phyloP scores from a whole-genome alignment of 2,797 vertebrate species.

The Poecilia wingei region DNA sequence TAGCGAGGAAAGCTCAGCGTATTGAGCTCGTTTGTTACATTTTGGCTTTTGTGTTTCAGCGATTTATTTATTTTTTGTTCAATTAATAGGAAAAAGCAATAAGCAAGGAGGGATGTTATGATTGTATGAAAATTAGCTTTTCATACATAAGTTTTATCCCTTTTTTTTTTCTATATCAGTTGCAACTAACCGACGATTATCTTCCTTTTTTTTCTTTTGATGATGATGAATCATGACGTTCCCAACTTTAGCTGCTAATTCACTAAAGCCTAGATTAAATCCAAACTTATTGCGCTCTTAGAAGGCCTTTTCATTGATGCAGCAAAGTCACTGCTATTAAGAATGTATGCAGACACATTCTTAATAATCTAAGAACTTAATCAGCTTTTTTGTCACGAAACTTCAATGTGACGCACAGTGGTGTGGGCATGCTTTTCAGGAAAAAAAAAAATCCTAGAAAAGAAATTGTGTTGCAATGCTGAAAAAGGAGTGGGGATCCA shows the following conservation, averaged over 20 bases:
- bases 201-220: background rate
- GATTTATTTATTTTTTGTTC: background rate
- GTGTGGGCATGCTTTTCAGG: background rate
- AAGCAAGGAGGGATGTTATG: background rate
- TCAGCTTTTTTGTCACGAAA: background rate
- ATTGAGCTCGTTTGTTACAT: background rate
- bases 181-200: background rate
- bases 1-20: background rate
- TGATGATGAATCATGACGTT: background rate
- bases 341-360: background rate
- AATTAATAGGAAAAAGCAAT: background rate
- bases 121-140: background rate
- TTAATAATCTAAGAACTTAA: background rate
- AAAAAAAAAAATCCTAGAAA: background rate
- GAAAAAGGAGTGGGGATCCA: background rate
- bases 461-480: background rate
- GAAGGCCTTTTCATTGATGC: slow-evolving; percentile 3
- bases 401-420: background rate
- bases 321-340: background rate
- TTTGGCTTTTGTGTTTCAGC: background rate
- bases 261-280: slow-evolving; percentile 2
- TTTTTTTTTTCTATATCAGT: background rate
- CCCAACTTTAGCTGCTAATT: background rate
- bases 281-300: slow-evolving; percentile 10
- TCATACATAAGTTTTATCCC: too few relatives aligned